phyloP scores from a whole-genome alignment of 2,888 invertebrate species.

The Hydraecia micacea region DNA sequence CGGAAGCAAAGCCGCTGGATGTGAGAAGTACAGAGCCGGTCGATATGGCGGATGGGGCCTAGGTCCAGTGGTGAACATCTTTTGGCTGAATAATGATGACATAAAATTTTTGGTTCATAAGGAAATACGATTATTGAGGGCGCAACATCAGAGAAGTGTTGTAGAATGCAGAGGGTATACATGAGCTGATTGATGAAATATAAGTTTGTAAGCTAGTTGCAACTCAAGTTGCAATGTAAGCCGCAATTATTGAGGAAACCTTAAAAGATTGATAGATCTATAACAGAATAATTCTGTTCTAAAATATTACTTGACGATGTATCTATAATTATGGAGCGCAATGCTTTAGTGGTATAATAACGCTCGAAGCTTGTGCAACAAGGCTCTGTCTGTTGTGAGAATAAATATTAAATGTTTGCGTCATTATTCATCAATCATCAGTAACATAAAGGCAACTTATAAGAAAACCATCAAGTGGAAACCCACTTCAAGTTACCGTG shows the following conservation, averaged over 20 bases:
- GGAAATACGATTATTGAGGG: not conserved
- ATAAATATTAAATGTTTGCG: conserved; percentile 17
- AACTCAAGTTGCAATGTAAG: conserved; percentile 9
- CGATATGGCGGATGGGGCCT: not conserved
- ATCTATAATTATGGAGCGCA: conserved; percentile 41
- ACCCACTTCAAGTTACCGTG: not conserved
- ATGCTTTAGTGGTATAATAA: conserved; percentile 25
- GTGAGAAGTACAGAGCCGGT: not conserved
- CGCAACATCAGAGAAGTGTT: not conserved
- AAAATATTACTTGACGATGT: conserved; percentile 39
- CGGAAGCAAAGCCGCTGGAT: no score
- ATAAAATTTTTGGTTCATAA: not conserved
- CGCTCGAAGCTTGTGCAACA: conserved; percentile 17
- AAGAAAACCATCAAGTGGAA: not conserved
- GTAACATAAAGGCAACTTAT: not conserved
- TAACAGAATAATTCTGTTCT: not conserved
- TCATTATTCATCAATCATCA: conserved; percentile 12
- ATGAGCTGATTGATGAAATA: not conserved
- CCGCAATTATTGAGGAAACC: conserved; percentile 22
- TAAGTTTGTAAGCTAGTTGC: not conserved
- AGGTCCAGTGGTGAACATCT: not conserved
- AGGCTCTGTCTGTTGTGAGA: not conserved
- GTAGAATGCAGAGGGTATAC: not conserved
- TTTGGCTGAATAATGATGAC: no score
- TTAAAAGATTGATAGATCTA: not conserved